phyloP scores from a whole-genome alignment of 1,140 invertebrate genomes.

The Scaptomyza graminum region DNA sequence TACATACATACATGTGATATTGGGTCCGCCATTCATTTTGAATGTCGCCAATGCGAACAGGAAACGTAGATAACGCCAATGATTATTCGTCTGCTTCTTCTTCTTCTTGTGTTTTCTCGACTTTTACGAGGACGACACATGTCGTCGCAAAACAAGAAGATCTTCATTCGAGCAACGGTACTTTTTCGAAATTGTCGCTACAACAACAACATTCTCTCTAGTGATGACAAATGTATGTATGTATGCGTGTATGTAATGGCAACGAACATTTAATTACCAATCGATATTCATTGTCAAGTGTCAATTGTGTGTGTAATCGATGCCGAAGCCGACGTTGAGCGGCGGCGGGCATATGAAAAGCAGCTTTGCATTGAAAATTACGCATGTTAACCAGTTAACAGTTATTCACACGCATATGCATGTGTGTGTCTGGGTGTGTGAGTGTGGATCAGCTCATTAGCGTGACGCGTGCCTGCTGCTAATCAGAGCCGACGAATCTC shows the following conservation, averaged over 20 bases:
- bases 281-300: conserved; percentile 28
- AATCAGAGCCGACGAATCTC: conserved; percentile 70
- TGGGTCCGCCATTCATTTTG: conserved; percentile 63
- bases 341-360: no score
- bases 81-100: conserved; percentile 4
- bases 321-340: conserved; percentile 6
- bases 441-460: conserved; percentile 57
- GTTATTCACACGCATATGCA: background rate
- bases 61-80: conserved; percentile 71
- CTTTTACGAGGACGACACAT: conserved; percentile 16
- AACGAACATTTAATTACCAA: conserved; percentile 17
- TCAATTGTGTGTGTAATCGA: conserved; percentile 14
- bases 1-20: conserved; percentile 19
- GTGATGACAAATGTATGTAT: conserved; percentile 49
- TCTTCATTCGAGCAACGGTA: conserved; percentile 13
- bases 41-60: conserved; percentile 62
- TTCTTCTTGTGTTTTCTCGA: background rate
- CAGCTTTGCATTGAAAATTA: conserved; percentile 13
- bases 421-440: background rate
- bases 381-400: conserved; percentile 4
- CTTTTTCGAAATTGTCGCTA: conserved; percentile 47
- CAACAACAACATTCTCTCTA: conserved; percentile 26
- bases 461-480: conserved; percentile 75
- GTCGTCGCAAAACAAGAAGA: conserved; percentile 4
- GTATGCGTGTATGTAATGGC: background rate